Percentiles rank a stretch among this genome's conserved stretches.
phyloP scores from a whole-genome alignment of 1,140 invertebrate genomes.

The Augochlora pura region DNA sequence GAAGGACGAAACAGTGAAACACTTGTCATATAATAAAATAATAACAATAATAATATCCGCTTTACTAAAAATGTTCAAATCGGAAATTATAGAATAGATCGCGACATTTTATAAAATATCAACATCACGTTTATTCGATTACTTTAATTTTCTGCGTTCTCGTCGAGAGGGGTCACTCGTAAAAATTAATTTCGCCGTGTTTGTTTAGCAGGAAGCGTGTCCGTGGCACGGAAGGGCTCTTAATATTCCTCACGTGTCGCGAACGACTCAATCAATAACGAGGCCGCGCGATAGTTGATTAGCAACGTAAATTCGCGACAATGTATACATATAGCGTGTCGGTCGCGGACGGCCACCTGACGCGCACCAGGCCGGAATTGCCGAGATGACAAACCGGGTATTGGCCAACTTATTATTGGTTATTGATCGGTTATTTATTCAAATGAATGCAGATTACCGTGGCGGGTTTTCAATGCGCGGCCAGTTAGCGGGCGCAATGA shows the following conservation, averaged over 20 bases:
- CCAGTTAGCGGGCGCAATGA: constrained; percentile 79
- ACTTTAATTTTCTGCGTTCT: too few relatives aligned
- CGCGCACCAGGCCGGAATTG: constrained; percentile 61
- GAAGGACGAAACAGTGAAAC: too few relatives aligned
- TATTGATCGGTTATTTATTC: constrained; percentile 81
- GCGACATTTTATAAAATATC: too few relatives aligned
- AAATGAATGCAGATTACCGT: constrained; percentile 80
- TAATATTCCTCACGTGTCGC: background rate
- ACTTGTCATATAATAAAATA: too few relatives aligned
- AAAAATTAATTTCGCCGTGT: too few relatives aligned
- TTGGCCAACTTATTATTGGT: constrained; percentile 79
- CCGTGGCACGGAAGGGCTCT: background rate
- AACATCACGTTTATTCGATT: too few relatives aligned
- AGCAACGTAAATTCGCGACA: constrained; percentile 31
- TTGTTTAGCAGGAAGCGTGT: too few relatives aligned
- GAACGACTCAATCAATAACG: constrained; percentile 19
- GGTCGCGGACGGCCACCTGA: background rate
- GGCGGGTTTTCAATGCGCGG: constrained; percentile 77
- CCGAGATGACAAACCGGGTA: constrained; percentile 78
- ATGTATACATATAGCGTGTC: constrained; percentile 10
- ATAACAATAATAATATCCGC: too few relatives aligned
- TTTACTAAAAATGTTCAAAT: too few relatives aligned
- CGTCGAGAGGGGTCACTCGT: too few relatives aligned
- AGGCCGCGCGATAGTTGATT: background rate
- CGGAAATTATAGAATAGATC: too few relatives aligned